Evolutionary conservation across 2,113 vertebrate species (phyloP), one percentile per base, ranked within the genome.

Genomic region (Stictonetta naevosa): DNA sequence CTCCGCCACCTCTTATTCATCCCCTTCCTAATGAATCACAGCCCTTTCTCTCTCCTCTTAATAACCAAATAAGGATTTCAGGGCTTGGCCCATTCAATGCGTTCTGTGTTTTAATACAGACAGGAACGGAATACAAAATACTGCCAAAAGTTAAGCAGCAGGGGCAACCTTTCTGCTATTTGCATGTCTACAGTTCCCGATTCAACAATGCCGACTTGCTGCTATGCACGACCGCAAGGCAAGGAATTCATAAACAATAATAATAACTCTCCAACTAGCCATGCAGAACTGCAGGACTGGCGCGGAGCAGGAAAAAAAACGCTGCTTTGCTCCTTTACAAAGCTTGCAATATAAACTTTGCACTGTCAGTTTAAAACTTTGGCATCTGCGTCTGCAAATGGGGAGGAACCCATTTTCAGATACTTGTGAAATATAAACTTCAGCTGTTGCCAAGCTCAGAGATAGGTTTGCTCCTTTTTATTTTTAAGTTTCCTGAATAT

Each of bases 351-450:
- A 88, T 71, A 96, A 95, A 93, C 91, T 89, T 92, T 95, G 95
- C 74, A 76, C 86, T 93, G 92, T 94, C 93, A 71, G 90, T 96
- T 94, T 92, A 95, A 95, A 96, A 92, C 92, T 96, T 84, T 89
- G 92, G 96, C 96, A 92, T 96, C 88, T 90, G 79, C 42, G 66
- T 66, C 96, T 94, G 91, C 69, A 89, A 97, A 95, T 66, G 80
- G 95, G 96, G 96, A 96, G 96, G 96, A 94, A 93, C 96, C 95
- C 93, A 72, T 96, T 92, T 96, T 93, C 92, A 93, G 92, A 96
- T 91, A 88, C 95, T 96, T 94, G 91, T 94, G 95, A 96, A 96
- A 95, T 76, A 94, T 85, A 96, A 96, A 96, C 92, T 85, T 93
- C 74, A 91, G 83, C 83, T 93, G 77, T 94, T 95, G 93, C 95